These are phyloP conservation scores for Phaetusa simplex DNA, from an alignment of 2,113 vertebrate genomes.

Conservation along the genomic window DNA sequence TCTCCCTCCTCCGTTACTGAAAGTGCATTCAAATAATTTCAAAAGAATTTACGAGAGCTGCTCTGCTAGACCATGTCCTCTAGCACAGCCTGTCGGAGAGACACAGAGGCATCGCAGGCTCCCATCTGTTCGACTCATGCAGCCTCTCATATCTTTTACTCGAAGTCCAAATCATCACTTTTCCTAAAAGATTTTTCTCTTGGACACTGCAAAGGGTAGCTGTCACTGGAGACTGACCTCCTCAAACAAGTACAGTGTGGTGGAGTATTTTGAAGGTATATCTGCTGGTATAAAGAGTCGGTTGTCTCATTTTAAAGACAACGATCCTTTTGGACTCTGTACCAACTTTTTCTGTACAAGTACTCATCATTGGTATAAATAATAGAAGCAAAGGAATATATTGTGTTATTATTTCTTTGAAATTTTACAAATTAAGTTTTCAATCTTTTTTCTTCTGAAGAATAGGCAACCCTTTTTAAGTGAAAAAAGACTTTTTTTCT, in stretches of 20 bases:
- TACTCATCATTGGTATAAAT: rapidly evolving
- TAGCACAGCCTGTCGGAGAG: constrained; percentile 58
- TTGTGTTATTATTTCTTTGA: background rate
- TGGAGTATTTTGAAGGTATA: background rate
- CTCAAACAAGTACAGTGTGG: background rate
- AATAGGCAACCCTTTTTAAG: background rate
- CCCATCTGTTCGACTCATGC: rapidly evolving
- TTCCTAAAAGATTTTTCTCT: background rate
- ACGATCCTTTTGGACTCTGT: background rate
- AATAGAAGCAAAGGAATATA: background rate
- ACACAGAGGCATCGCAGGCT: background rate
- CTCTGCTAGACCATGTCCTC: background rate
- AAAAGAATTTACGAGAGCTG: background rate
- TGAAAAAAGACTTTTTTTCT: background rate
- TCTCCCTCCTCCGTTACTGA: background rate
- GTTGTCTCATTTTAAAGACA: background rate
- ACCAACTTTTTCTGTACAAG: background rate
- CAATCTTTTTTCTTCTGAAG: background rate
- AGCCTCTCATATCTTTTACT: background rate
- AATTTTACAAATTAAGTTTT: background rate
- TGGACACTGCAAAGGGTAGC: background rate
- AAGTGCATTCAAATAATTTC: constrained; percentile 31
- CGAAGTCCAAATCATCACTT: background rate
- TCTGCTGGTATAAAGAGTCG: background rate
- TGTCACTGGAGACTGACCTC: background rate